These are phyloP conservation scores for Tethya wilhelma DNA, from an alignment of 37 sponge, comb jelly and placozoan species.

Conservation along the genomic window DNA sequence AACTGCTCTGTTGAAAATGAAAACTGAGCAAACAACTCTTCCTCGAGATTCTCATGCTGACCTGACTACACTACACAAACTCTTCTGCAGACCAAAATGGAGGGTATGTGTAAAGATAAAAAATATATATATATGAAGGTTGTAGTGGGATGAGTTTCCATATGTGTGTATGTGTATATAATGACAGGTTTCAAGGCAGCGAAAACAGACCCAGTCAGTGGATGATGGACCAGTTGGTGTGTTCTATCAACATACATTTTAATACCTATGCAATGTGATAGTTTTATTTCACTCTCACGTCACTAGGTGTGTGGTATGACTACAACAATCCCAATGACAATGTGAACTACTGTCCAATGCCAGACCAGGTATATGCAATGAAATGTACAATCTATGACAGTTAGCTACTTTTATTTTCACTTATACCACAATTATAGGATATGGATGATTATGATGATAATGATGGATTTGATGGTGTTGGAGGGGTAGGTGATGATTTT, in stretches of 20 bases:
- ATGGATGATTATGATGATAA: background rate
- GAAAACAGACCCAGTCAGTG: background rate
- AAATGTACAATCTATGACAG: too few relatives aligned
- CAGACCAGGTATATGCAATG: slow-evolving; percentile 3
- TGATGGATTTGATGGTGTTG: background rate
- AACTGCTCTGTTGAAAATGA: slow-evolving; percentile 25
- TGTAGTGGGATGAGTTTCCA: too few relatives aligned
- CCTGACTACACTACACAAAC: slow-evolving; percentile 16
- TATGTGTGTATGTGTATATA: too few relatives aligned
- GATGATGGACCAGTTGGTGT: slow-evolving; percentile 15
- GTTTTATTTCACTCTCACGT: background rate
- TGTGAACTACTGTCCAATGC: slow-evolving; percentile 62
- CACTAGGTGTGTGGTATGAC: slow-evolving; percentile 62
- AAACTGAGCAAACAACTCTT: slow-evolving; percentile 40
- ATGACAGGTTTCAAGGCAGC: slow-evolving; percentile 12
- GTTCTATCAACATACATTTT: background rate
- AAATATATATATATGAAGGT: background rate
- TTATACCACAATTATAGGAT: background rate
- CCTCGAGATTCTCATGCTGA: slow-evolving; percentile 50
- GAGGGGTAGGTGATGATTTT: background rate
- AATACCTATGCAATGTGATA: background rate
- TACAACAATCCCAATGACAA: slow-evolving; percentile 81
- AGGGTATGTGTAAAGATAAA: slow-evolving; percentile 41
- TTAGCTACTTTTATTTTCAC: too few relatives aligned
- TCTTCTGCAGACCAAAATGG: slow-evolving; percentile 64